A percentile compares a stretch with the other conserved stretches of the same genome.
These are phyloP conservation scores for Momotus momota DNA, from an alignment of 2,797 vertebrate genomes.

Conservation along the genomic window DNA sequence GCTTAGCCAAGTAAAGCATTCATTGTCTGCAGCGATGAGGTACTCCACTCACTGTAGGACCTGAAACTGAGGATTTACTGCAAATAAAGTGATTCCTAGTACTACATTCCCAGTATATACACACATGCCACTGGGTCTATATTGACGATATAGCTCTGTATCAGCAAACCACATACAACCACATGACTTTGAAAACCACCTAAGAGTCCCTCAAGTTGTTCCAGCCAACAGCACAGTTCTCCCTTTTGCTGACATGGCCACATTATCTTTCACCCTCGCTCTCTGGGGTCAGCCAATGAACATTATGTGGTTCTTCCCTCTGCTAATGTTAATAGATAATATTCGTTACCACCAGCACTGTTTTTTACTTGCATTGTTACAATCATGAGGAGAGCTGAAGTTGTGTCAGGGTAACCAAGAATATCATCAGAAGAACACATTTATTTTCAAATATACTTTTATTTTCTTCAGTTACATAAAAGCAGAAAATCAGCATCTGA, in stretches of 20 bases:
- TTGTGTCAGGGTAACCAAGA: not conserved
- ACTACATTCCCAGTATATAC: not conserved
- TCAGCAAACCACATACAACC: not conserved
- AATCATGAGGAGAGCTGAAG: not conserved
- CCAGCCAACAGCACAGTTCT: not conserved
- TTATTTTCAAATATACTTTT: not conserved
- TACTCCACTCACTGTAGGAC: not conserved
- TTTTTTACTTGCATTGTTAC: not conserved
- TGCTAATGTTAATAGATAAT: accelerated
- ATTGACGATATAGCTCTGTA: not conserved
- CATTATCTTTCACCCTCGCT: not conserved
- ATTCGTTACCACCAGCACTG: not conserved
- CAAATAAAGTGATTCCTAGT: not conserved
- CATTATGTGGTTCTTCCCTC: not conserved
- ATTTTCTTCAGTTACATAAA: not conserved
- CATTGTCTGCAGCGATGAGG: not conserved
- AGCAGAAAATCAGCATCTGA: not conserved
- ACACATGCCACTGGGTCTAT: not conserved
- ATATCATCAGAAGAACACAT: not conserved
- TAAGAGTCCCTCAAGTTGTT: not conserved
- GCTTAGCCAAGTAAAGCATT: not conserved
- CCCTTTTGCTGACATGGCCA: not conserved
- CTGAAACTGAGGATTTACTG: not conserved
- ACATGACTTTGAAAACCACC: not conserved
- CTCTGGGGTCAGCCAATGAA: not conserved